Evolutionary conservation across 2,888 invertebrate genomes (phyloP), one percentile per base, ranked within the genome.

Genomic region (Dorcus hopei): DNA sequence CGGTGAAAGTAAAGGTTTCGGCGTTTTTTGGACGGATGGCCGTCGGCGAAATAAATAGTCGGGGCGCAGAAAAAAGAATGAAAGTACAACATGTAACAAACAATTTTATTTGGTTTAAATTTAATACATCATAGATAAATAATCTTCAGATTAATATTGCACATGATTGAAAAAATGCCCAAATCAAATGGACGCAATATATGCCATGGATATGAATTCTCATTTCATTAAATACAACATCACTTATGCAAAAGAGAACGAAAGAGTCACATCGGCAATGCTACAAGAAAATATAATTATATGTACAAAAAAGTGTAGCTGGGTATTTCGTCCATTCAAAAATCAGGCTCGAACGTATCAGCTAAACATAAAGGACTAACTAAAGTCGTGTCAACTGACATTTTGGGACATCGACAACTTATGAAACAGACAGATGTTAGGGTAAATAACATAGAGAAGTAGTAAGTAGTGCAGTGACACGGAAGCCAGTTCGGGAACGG

Each of bases 121-220:
- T 77, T 75, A 77, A 77, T 78, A 78, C 77, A 78, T 77, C 72
- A 74, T 78, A 77, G 77, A 78, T 78, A 78, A 78, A 78, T 78
- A 77, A 78, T 77, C 72, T 66, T 77, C 75, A 77, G 75, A 77
- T 75, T 77, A 78, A 78, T 78, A 78, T 78, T 78, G 78, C 78
- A 78, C 78, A 78, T 77, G 75, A 76, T 75, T 75, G 74, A 76
- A 77, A 74, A 72, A 76, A 77, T 74, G 75, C 75, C 74, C 74
- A 74, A 68, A 72, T 76, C 72, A 77, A 77, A 77, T 77, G 77
- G 77, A 78, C 77, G 77, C 73, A 75, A 76, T 73, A 74, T 71
- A 60, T 60, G 60, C 60, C 60, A 60, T 56, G 60, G 57, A 60
- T 60, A 59, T 59, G 59, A 59, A 66, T 60, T 63, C 54, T 66